These are phyloP conservation scores for Sebastiscus albofasciatus DNA, from an alignment of 2,797 vertebrate species.

Conservation along the genomic window DNA sequence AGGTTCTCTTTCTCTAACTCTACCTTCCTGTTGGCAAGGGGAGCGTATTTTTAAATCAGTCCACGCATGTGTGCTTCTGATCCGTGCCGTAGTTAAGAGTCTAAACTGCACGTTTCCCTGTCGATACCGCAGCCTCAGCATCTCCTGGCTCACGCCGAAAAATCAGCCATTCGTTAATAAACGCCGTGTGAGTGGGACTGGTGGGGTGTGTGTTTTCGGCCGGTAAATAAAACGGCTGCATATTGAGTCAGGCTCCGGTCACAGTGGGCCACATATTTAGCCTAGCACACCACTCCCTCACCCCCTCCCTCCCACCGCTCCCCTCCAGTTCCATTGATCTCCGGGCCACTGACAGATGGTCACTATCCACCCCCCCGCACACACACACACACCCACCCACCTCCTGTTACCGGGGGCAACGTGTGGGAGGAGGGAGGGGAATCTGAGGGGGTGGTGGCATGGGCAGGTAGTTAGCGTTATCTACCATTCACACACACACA, in stretches of 20 bases:
- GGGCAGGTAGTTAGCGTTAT: conserved; percentile 60
- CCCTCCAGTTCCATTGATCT: conserved; percentile 77
- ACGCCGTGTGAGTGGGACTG: conserved; percentile 61
- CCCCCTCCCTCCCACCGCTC: conserved; percentile 15
- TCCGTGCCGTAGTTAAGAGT: not conserved
- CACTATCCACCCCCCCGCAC: conserved; percentile 47
- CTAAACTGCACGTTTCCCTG: not conserved
- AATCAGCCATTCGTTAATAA: conserved; percentile 70
- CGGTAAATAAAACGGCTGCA: conserved; percentile 75
- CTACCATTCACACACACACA: not conserved
- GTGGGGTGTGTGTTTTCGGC: conserved; percentile 63
- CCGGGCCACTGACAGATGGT: conserved; percentile 81
- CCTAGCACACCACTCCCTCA: conserved; percentile 61
- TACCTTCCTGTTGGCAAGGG: not conserved
- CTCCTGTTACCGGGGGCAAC: conserved; percentile 71
- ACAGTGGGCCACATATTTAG: conserved; percentile 78
- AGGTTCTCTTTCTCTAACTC: not conserved
- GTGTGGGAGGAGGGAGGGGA: conserved; percentile 50
- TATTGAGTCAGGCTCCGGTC: conserved; percentile 69
- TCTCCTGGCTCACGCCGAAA: conserved; percentile 42
- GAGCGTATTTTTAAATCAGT: not conserved
- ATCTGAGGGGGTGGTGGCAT: conserved; percentile 49
- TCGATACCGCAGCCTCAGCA: conserved; percentile 15
- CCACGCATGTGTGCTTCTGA: not conserved
- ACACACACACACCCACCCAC: not conserved